Evolutionary conservation across 2,797 vertebrate genomes (phyloP).

Genomic region (Propithecus deckenii): DNA sequence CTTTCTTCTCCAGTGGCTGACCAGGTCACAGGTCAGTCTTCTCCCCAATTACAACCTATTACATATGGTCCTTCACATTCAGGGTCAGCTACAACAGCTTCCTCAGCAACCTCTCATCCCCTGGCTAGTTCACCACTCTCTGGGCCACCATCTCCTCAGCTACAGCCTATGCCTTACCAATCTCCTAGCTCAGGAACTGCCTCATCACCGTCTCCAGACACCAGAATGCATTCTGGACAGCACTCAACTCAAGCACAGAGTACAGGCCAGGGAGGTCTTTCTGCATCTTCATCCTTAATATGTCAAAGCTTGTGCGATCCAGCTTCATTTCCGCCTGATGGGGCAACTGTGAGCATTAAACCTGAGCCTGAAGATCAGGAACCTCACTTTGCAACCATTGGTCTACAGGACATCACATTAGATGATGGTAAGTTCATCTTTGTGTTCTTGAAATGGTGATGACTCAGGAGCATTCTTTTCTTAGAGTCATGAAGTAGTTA

Average conservation of each 20-base stretch:
- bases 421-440: slow-evolving; percentile 93
- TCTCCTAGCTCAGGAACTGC: slow-evolving; percentile 89
- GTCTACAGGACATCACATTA: slow-evolving; percentile 98
- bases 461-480: not conserved
- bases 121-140: slow-evolving; percentile 93
- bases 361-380: slow-evolving; percentile 96
- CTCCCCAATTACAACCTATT: slow-evolving; percentile 91
- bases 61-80: slow-evolving; percentile 91
- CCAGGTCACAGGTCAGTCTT: slow-evolving; percentile 88
- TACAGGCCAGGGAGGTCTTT: slow-evolving; percentile 87
- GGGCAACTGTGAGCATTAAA: slow-evolving; percentile 92
- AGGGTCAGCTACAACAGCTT: slow-evolving; percentile 91
- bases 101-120: slow-evolving; percentile 87
- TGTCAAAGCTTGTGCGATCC: slow-evolving; percentile 90
- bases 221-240: slow-evolving; percentile 89
- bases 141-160: slow-evolving; percentile 94
- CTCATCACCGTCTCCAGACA: slow-evolving; percentile 88
- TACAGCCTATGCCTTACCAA: slow-evolving; percentile 94
- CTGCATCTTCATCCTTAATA: slow-evolving; percentile 86
- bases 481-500: slow-evolving; percentile 1
- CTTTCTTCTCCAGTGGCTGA: slow-evolving; percentile 85
- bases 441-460: slow-evolving; percentile 42
- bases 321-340: slow-evolving; percentile 89
- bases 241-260: slow-evolving; percentile 89
- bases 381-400: slow-evolving; percentile 95